Base-by-base conservation (phyloP, 1,140 invertebrate genomes). In the Cyrtorhinus lividipennis region DNA sequence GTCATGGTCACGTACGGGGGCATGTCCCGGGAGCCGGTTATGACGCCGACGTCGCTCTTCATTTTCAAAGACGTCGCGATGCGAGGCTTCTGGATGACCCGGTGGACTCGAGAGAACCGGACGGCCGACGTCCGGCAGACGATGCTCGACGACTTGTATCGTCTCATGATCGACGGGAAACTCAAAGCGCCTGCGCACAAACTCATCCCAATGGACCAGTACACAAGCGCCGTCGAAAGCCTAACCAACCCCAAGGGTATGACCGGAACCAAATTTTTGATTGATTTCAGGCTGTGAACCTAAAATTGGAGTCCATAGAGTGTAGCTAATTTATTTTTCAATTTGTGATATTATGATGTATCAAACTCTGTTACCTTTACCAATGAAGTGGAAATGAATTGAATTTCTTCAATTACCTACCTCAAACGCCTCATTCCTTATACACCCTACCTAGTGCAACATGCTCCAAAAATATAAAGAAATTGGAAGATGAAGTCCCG, bases 1-100 rank as follows among this genome's bases (percentile, higher is more conserved):
- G 77, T 82, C 0, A 84, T 97, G 79, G 91, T 98, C 0, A 98
- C 95, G n/a, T 98, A 98, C 76, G 96, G 95, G 20, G 95, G 90
- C 26, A 98, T 99, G 95, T 93, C 92, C 0, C 81, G 87, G 64
- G 87, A 96, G 71, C 94, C 95, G 25, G 79, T 97, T 0, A 86
- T 78, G 2, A 78, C 89, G 62, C 87, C 90, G 61, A 90, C 89
- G 3, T 83, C 87, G 1, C 79, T 84, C 30, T 79, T 98, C 46
- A 98, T 99, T 70, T 99, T 99, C 71, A 95, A 94, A 74, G 83
- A 98, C 73, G 78, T 96, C 62, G 76, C 77, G 56, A 78, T 93
- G 8, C 74, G 79, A 72, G 96, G 95, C n/a, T 98, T 90, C 76
- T 99, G 96, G 96, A 93, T 98, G 88, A 90, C 92, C 0, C 76